These are phyloP conservation scores for Sminthurides bifidus DNA, from an alignment of 1,140 invertebrate genomes.

Conservation along the genomic window DNA sequence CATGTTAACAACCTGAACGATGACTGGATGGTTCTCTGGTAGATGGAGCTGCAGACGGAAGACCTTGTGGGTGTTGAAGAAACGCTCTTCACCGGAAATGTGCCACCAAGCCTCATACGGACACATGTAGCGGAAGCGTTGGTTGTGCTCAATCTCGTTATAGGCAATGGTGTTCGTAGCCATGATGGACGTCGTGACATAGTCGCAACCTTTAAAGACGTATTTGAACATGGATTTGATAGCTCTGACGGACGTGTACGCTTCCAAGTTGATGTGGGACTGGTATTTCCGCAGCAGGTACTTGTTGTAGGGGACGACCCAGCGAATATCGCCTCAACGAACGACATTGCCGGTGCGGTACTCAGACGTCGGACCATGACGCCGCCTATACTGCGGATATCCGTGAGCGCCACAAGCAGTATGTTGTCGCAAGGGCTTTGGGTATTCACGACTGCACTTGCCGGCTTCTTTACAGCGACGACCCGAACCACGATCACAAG, in stretches of 20 bases:
- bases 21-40: too few relatives aligned
- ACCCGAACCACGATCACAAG: slow-evolving; percentile 31
- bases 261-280: slow-evolving; percentile 42
- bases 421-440: slow-evolving; percentile 31
- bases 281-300: slow-evolving; percentile 40
- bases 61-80: slow-evolving; percentile 32
- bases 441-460: slow-evolving; percentile 37
- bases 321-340: slow-evolving; percentile 43
- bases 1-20: too few relatives aligned
- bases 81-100: slow-evolving; percentile 26
- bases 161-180: neutral
- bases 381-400: slow-evolving; percentile 37
- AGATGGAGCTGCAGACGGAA: slow-evolving; percentile 36
- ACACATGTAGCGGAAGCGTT: slow-evolving; percentile 32
- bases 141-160: slow-evolving; percentile 30
- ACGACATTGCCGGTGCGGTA: too few relatives aligned
- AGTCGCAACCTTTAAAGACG: slow-evolving; percentile 24
- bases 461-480: slow-evolving; percentile 34
- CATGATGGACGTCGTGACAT: neutral
- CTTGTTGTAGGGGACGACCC: slow-evolving; percentile 44
- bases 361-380: too few relatives aligned
- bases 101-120: slow-evolving; percentile 34
- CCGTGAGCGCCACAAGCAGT: slow-evolving; percentile 35
- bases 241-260: slow-evolving; percentile 41
- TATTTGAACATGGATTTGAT: slow-evolving; percentile 41